These are phyloP conservation scores for Merops nubicus DNA, from an alignment of 2,113 vertebrate species.

Conservation along the genomic window DNA sequence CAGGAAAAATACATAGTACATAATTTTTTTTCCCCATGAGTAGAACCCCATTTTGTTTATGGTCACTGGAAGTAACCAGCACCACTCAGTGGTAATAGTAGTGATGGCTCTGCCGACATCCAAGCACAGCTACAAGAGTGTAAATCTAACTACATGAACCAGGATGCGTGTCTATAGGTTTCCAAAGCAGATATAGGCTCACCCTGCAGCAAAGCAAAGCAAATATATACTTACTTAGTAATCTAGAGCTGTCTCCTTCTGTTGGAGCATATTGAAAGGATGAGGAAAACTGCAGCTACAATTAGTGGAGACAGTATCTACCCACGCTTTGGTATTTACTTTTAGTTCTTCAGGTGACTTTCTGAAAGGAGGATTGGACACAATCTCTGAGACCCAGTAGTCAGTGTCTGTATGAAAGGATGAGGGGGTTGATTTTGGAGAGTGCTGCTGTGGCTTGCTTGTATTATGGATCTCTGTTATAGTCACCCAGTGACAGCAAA, in stretches of 20 bases:
- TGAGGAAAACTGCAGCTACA: background rate
- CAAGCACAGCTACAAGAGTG: background rate
- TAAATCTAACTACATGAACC: background rate
- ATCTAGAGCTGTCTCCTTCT: background rate
- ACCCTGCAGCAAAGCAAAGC: background rate
- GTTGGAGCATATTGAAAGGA: background rate
- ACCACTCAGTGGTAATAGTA: constrained; percentile 14
- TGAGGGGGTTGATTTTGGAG: background rate
- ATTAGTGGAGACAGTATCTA: background rate
- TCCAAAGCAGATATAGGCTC: background rate
- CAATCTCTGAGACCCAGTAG: background rate
- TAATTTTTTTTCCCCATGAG: background rate
- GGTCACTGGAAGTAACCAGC: constrained; percentile 6
- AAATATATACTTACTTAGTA: background rate
- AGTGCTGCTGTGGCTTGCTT: background rate
- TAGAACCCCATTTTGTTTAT: background rate
- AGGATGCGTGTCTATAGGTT: background rate
- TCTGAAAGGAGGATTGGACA: background rate
- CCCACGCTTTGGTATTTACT: background rate
- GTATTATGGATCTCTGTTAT: background rate
- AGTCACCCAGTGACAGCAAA: background rate
- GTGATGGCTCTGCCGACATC: background rate
- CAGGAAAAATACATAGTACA: background rate
- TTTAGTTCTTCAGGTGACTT: background rate
- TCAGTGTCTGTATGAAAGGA: background rate